Evolutionary conservation across 1,140 invertebrate genomes (phyloP).

Genomic region (Macrostomum lignano): DNA sequence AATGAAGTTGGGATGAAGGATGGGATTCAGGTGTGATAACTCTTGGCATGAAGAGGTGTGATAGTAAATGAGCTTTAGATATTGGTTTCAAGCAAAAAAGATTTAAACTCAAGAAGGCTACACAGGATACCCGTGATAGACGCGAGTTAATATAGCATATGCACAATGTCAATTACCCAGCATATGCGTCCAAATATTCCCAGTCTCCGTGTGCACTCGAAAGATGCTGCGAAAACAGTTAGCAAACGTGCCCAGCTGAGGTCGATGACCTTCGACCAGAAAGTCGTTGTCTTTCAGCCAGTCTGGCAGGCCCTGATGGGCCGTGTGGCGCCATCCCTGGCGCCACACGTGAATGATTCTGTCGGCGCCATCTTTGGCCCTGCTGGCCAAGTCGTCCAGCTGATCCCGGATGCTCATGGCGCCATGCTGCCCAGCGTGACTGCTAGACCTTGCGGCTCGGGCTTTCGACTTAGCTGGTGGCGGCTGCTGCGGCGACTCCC

Average conservation of each 20-base stretch:
- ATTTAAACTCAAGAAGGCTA: background rate
- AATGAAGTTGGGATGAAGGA: too few species aligned
- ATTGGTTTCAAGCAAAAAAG: background rate
- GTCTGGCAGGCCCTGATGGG: slow-evolving; percentile 35
- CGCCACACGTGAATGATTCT: slow-evolving; percentile 3
- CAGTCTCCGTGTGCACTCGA: slow-evolving; percentile 54
- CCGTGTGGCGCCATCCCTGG: background rate
- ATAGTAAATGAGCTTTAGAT: background rate
- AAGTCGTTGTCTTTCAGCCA: slow-evolving; percentile 98
- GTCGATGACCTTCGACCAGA: slow-evolving; percentile 66
- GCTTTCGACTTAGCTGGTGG: too few species aligned
- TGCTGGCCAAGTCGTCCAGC: too few species aligned
- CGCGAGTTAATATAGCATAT: slow-evolving; percentile 1
- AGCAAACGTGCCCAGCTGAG: slow-evolving; percentile 69
- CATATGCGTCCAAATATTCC: slow-evolving; percentile 90
- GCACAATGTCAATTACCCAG: slow-evolving; percentile 30
- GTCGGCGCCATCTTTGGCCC: too few species aligned
- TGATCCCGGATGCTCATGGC: too few species aligned
- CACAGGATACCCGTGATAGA: too few species aligned
- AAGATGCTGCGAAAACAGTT: slow-evolving; percentile 96
- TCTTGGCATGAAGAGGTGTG: background rate
- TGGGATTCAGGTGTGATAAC: too few species aligned
- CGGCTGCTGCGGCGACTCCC: too few species aligned
- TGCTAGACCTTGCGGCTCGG: too few species aligned
- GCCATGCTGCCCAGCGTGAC: too few species aligned